These are phyloP conservation scores for Mormyrops attenuatus DNA, from an alignment of 2,797 vertebrate genomes.

Conservation along the genomic window DNA sequence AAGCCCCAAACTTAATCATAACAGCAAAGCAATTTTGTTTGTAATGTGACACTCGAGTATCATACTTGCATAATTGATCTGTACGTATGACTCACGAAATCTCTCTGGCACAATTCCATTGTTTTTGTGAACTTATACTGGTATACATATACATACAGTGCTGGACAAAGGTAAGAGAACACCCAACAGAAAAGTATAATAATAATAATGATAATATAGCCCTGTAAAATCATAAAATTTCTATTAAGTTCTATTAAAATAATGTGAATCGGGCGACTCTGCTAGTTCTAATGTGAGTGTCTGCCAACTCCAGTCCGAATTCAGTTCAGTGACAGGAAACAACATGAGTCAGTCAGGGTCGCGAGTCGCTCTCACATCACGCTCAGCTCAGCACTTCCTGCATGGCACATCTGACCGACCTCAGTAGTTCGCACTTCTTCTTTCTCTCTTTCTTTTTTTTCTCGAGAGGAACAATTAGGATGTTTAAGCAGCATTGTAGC, in stretches of 20 bases:
- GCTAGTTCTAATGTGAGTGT: neutral
- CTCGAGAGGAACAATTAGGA: constrained; percentile 14
- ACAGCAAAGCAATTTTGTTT: constrained; percentile 42
- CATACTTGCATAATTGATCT: constrained; percentile 69
- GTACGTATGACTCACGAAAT: constrained; percentile 22
- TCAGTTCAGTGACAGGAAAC: neutral
- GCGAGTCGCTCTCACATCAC: neutral
- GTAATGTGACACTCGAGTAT: constrained; percentile 51
- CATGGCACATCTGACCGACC: constrained; percentile 15
- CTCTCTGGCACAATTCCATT: constrained; percentile 30
- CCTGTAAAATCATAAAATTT: constrained; percentile 40
- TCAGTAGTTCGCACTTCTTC: constrained; percentile 33
- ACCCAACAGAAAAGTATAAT: constrained; percentile 29
- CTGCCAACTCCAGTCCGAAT: neutral
- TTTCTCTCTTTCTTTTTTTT: neutral
- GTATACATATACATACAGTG: constrained; percentile 54
- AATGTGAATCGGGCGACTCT: neutral
- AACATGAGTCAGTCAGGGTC: neutral
- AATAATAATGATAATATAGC: constrained; percentile 37
- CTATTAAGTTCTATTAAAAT: constrained; percentile 33
- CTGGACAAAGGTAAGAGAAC: constrained; percentile 47
- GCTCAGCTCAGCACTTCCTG: constrained; percentile 4
- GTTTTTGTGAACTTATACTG: constrained; percentile 26
- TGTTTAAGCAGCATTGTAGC: constrained; percentile 42
- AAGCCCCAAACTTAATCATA: constrained; percentile 28